A percentile compares a stretch with the other conserved stretches of the same genome.
Evolutionary conservation across 2,113 vertebrate genomes (phyloP).

Genomic region (Smithornis capensis): DNA sequence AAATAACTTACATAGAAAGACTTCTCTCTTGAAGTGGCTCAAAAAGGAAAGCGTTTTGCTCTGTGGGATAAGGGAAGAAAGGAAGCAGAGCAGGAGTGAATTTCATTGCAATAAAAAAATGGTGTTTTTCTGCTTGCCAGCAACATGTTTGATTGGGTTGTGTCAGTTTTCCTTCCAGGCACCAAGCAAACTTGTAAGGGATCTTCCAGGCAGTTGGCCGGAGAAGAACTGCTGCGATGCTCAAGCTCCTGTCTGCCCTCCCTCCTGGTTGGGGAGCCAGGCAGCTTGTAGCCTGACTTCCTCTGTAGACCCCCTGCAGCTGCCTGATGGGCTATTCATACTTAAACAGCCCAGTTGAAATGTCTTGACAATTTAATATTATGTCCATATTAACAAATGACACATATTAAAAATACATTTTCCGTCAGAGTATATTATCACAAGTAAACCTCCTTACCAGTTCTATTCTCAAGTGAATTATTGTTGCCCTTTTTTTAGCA

Average conservation of each 20-base stretch:
- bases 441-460: background rate
- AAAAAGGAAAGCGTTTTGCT: background rate
- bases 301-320: background rate
- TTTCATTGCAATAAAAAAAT: background rate
- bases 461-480: background rate
- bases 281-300: background rate
- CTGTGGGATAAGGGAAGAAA: background rate
- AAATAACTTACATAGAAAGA: background rate
- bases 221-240: rapidly evolving
- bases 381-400: background rate
- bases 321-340: background rate
- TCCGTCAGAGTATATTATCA: background rate
- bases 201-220: background rate
- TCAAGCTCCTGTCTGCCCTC: background rate
- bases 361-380: background rate
- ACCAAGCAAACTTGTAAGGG: background rate
- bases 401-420: background rate
- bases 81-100: background rate
- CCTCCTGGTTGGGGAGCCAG: background rate
- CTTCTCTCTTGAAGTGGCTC: background rate
- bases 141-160: background rate
- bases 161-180: background rate
- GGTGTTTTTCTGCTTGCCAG: background rate
- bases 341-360: background rate
- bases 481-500: background rate